phyloP scores from a whole-genome alignment of 2,888 invertebrate genomes.

The Panorpa germanica region DNA sequence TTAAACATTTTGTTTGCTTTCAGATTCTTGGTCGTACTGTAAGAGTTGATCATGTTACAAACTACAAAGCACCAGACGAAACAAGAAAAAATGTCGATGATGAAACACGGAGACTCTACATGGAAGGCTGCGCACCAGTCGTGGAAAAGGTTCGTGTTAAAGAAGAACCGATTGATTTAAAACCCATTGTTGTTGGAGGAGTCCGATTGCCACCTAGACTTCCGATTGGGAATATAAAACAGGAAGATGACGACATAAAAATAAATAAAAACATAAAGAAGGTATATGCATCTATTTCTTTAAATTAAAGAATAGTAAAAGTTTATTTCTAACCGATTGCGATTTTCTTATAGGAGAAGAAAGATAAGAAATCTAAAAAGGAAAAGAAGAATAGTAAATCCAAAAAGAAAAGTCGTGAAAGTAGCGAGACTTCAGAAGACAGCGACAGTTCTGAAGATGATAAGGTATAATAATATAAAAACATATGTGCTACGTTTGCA shows the following conservation, averaged over 20 bases:
- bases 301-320: not conserved
- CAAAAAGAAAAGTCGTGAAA: constrained; percentile 2
- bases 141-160: constrained; percentile 13
- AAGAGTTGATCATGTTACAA: constrained; percentile 89
- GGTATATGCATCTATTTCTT: not conserved
- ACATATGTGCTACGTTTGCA: no score
- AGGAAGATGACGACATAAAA: constrained; percentile 10
- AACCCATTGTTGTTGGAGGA: constrained; percentile 16
- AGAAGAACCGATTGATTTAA: constrained; percentile 10
- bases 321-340: not conserved
- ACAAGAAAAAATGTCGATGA: constrained; percentile 63
- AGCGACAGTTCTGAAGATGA: constrained; percentile 21
- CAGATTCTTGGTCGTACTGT: constrained; percentile 69
- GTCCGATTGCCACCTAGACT: constrained; percentile 23
- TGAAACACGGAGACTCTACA: constrained; percentile 50
- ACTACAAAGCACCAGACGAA: constrained; percentile 87
- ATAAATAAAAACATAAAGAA: constrained; percentile 11
- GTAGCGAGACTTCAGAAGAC: constrained; percentile 11
- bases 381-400: constrained; percentile 11
- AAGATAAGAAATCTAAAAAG: constrained; percentile 11
- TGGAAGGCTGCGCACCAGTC: constrained; percentile 70
- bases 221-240: constrained; percentile 22
- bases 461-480: no score
- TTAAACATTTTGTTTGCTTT: constrained; percentile 26
- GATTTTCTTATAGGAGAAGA: constrained; percentile 9